Percentiles rank a stretch among this genome's conserved stretches.
Conservation (phyloP, 2,113 vertebrate genomes). For the Plecotus auritus region DNA sequence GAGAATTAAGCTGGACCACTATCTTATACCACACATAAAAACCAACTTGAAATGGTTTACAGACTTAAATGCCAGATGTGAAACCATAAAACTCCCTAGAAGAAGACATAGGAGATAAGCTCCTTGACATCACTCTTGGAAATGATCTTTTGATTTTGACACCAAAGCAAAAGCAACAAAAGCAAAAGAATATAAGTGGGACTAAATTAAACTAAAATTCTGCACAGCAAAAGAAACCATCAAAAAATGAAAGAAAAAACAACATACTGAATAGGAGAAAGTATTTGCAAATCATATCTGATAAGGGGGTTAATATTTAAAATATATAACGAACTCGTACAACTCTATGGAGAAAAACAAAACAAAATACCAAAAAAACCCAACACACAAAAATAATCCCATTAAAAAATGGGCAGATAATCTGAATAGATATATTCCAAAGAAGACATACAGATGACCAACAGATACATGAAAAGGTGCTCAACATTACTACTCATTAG, state of each 20-base stretch:
- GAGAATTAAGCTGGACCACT: neutral
- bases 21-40: neutral
- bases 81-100: neutral
- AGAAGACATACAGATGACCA: neutral
- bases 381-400: neutral
- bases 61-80: neutral
- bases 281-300: neutral
- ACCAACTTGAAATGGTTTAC: neutral
- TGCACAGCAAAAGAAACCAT: neutral
- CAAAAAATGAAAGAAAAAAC: neutral
- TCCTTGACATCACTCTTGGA: neutral
- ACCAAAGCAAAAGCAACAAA: neutral
- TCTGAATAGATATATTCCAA: neutral
- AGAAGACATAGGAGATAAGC: neutral
- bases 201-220: neutral
- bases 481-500: neutral
- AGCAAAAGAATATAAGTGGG: neutral
- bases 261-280: neutral
- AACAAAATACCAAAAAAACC: neutral
- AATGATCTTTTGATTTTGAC: neutral
- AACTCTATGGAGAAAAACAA: neutral
- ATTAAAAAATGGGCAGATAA: neutral
- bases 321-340: neutral
- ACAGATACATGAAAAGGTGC: neutral
- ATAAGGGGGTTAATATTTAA: neutral